phyloP scores from a whole-genome alignment of 2,888 invertebrate genomes.

The Elysia crispata region DNA sequence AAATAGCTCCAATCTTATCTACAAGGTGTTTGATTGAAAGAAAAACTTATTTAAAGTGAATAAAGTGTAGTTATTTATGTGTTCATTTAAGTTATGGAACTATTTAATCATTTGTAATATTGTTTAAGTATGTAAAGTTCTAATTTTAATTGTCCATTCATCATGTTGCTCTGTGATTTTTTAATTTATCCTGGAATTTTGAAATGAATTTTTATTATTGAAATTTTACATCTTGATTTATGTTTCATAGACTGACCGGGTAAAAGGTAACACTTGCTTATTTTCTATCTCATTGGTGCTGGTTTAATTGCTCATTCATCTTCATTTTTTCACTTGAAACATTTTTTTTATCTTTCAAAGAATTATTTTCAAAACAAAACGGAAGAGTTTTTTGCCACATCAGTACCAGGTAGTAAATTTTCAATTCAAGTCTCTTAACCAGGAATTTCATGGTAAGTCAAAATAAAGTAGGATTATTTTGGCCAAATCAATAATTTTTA shows the following conservation, averaged over 20 bases:
- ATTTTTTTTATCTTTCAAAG: too few relatives aligned
- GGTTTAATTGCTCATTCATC: background rate
- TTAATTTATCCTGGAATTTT: background rate
- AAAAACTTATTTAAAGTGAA: background rate
- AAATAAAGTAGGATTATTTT: too few relatives aligned
- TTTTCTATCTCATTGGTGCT: slow-evolving; percentile 4
- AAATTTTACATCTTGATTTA: background rate
- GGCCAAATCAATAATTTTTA: too few relatives aligned
- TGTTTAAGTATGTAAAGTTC: background rate
- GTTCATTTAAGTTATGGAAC: background rate
- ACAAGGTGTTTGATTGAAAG: too few relatives aligned
- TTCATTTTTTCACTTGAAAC: too few relatives aligned
- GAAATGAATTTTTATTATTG: background rate
- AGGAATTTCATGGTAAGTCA: too few relatives aligned
- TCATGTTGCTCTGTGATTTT: background rate
- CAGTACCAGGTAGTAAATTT: too few relatives aligned
- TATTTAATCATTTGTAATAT: background rate
- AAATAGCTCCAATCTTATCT: too few relatives aligned
- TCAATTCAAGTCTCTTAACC: too few relatives aligned
- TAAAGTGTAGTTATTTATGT: background rate
- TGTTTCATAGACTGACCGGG: background rate
- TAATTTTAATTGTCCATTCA: background rate
- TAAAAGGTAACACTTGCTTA: background rate
- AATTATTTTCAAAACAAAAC: too few relatives aligned
- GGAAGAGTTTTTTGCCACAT: too few relatives aligned